A percentile compares a stretch with the other conserved stretches of the same genome.
phyloP scores from a whole-genome alignment of 2,113 vertebrate genomes.

The Gorsachius goisagi region DNA sequence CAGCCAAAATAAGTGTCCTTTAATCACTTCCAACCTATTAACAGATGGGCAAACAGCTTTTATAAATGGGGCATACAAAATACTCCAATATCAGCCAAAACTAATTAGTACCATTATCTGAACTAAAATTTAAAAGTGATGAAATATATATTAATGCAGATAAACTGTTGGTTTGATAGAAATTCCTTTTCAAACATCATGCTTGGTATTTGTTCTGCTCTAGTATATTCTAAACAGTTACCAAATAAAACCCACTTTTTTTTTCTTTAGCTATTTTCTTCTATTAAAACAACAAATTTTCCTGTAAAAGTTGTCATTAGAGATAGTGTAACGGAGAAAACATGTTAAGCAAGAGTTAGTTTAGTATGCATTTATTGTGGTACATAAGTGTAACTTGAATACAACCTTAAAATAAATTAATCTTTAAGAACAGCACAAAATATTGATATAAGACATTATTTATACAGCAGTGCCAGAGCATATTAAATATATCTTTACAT shows the following conservation, averaged over 20 bases:
- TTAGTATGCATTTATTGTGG: not conserved
- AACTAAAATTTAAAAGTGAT: slow-evolving; percentile 70
- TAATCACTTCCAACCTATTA: slow-evolving; percentile 83
- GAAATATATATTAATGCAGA: slow-evolving; percentile 68
- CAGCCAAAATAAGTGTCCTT: slow-evolving; percentile 80
- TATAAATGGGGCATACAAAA: slow-evolving; percentile 80
- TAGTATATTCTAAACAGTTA: not conserved
- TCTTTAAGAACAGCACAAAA: not conserved
- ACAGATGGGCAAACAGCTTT: slow-evolving; percentile 81
- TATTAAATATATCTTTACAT: slow-evolving; percentile 36
- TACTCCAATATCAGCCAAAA: slow-evolving; percentile 79
- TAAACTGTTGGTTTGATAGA: slow-evolving; percentile 45
- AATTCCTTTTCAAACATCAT: slow-evolving; percentile 31
- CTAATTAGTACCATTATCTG: slow-evolving; percentile 78
- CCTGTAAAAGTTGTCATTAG: not conserved
- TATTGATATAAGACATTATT: not conserved
- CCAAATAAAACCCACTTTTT: not conserved
- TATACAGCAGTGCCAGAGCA: slow-evolving; percentile 14
- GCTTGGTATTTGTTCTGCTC: not conserved
- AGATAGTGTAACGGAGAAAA: not conserved
- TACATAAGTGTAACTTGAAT: not conserved
- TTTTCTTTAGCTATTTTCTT: not conserved
- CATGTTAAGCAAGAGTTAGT: not conserved
- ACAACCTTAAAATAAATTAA: not conserved
- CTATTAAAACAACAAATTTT: not conserved